Percentiles rank a stretch among this genome's conserved stretches.
These are phyloP conservation scores for Podarcis muralis DNA, from an alignment of 2,113 vertebrate genomes.

Conservation along the genomic window DNA sequence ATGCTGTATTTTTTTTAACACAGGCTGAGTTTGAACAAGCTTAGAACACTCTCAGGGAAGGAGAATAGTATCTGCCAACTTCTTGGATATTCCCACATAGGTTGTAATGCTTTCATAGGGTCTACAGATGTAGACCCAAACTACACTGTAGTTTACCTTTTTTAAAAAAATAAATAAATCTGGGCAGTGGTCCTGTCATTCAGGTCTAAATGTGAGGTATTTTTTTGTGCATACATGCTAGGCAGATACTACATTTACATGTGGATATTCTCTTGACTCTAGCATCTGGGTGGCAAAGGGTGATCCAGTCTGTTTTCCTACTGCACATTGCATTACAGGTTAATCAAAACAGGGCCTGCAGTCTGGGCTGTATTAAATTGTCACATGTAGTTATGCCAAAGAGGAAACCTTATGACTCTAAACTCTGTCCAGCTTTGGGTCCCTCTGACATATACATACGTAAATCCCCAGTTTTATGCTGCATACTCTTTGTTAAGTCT, in stretches of 20 bases:
- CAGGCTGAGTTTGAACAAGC: neutral
- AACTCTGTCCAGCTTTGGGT: slow-evolving; percentile 8
- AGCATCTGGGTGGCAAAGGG: neutral
- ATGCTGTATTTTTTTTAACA: no score
- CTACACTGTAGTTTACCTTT: neutral
- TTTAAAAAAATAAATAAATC: neutral
- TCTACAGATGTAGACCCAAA: neutral
- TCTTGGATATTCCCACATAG: neutral
- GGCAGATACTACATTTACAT: neutral
- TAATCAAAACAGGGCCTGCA: neutral
- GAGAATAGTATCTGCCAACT: neutral
- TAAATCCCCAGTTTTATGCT: slow-evolving; percentile 11
- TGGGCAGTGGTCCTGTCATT: neutral
- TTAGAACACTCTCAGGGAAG: neutral
- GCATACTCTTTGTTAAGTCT: neutral
- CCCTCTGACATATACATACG: slow-evolving; percentile 17
- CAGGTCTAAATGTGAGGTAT: neutral
- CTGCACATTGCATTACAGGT: neutral
- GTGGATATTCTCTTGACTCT: no score
- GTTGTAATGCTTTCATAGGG: neutral
- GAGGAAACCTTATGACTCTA: slow-evolving; percentile 38
- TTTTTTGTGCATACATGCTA: neutral
- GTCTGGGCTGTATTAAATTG: slow-evolving; percentile 28
- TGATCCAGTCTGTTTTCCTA: neutral
- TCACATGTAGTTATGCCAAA: slow-evolving; percentile 66